A percentile compares a stretch with the other conserved stretches of the same genome.
Evolutionary conservation across 1,140 invertebrate species (phyloP).

Genomic region (Phymorhynchus buccinoides): DNA sequence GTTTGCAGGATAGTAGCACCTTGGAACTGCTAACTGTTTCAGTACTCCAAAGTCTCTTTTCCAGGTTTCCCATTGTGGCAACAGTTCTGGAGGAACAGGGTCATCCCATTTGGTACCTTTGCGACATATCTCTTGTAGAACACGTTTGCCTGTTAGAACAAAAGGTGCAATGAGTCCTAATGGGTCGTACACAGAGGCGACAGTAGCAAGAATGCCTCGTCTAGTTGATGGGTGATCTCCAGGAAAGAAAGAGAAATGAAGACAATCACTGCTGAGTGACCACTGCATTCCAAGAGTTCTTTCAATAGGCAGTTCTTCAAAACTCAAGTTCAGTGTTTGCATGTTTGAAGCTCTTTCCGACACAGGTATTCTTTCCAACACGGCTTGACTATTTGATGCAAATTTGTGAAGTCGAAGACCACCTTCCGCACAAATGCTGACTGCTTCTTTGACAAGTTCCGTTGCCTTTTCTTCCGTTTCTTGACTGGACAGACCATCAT

Average conservation of each 20-base stretch:
- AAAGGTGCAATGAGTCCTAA: no score
- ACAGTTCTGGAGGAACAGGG: background rate
- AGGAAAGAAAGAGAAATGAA: slow-evolving; percentile 39
- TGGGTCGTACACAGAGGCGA: slow-evolving; percentile 31
- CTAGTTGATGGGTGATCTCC: slow-evolving; percentile 37
- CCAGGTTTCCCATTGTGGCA: slow-evolving; percentile 28
- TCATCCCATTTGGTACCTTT: slow-evolving; percentile 26
- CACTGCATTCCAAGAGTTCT: slow-evolving; percentile 52
- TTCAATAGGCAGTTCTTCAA: slow-evolving; percentile 48
- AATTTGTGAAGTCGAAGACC: slow-evolving; percentile 48
- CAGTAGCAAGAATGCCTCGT: slow-evolving; percentile 42
- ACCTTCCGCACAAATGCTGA: slow-evolving; percentile 33
- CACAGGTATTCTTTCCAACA: slow-evolving; percentile 43
- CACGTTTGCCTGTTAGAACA: slow-evolving; percentile 39
- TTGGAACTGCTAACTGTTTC: slow-evolving; percentile 24
- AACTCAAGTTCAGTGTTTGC: slow-evolving; percentile 40
- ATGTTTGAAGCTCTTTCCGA: slow-evolving; percentile 24
- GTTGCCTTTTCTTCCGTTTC: slow-evolving; percentile 39
- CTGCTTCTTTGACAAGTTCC: slow-evolving; percentile 12
- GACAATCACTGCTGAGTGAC: slow-evolving; percentile 51
- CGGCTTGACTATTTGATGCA: slow-evolving; percentile 42
- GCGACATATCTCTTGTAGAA: slow-evolving; percentile 39
- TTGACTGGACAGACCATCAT: slow-evolving; percentile 46
- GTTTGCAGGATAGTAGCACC: slow-evolving; percentile 42
- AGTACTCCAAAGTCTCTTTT: slow-evolving; percentile 7